These are phyloP conservation scores for Apogon talboti DNA, from an alignment of 2,797 vertebrate species.

Conservation along the genomic window DNA sequence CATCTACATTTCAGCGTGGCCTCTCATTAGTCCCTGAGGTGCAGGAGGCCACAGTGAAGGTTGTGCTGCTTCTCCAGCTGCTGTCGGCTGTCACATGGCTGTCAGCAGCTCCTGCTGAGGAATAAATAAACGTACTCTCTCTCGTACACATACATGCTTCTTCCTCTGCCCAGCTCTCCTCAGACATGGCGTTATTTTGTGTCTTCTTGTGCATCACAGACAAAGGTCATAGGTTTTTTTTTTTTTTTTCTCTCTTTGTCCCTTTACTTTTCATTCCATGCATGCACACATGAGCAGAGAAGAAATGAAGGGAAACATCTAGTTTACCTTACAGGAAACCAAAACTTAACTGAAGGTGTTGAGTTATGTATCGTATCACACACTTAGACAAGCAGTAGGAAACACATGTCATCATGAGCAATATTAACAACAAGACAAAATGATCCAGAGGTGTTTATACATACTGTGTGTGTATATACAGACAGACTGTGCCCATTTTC, in stretches of 20 bases:
- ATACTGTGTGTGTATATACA: not conserved
- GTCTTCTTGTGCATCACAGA: slow-evolving; percentile 3
- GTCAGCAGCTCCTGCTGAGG: slow-evolving; percentile 65
- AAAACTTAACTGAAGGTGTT: not conserved
- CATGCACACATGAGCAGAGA: not conserved
- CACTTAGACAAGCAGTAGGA: not conserved
- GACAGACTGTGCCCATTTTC: not conserved
- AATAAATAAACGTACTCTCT: slow-evolving; percentile 55
- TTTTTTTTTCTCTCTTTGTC: not conserved
- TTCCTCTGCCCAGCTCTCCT: not conserved
- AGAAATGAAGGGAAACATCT: not conserved
- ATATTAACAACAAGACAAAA: slow-evolving; percentile 3
- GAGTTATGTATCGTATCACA: slow-evolving; percentile 18
- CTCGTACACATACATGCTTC: not conserved
- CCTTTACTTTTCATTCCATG: not conserved
- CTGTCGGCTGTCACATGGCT: slow-evolving; percentile 70
- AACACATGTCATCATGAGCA: not conserved
- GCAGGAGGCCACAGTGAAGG: slow-evolving; percentile 35
- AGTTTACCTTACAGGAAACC: not conserved
- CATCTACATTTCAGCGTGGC: slow-evolving; percentile 2
- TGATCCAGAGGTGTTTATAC: not conserved
- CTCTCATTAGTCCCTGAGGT: slow-evolving; percentile 29
- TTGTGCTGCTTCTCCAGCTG: slow-evolving; percentile 67
- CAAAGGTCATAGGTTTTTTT: not conserved
- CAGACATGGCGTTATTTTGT: not conserved